Evolutionary conservation across 1,140 invertebrate genomes (phyloP).

Genomic region (Xylocopa sonorina): DNA sequence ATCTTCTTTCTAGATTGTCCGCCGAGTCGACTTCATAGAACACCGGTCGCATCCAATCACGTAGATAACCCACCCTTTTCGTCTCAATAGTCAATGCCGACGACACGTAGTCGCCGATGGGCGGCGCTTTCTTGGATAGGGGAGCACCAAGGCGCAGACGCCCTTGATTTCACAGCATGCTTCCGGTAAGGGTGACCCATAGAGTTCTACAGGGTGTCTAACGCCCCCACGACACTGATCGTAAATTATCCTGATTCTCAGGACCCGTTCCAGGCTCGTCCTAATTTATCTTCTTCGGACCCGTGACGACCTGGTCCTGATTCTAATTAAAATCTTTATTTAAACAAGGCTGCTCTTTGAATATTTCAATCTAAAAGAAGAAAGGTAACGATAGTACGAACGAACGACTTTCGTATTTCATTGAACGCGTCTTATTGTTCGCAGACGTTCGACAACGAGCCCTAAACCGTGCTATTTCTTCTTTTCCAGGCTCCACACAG

Average conservation of each 20-base stretch:
- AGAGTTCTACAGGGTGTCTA: conserved; percentile 13
- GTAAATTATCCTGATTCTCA: conserved; percentile 39
- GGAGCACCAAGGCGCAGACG: conserved; percentile 6
- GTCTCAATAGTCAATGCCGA: neutral
- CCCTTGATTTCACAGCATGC: conserved; percentile 41
- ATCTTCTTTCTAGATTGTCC: no score
- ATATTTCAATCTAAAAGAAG: no score
- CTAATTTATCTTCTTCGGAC: conserved; percentile 12
- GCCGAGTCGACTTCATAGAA: no score
- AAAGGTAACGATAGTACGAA: no score
- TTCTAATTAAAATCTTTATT: conserved; percentile 15
- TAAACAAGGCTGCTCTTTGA: no score
- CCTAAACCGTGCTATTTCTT: neutral
- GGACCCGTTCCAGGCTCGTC: conserved; percentile 4
- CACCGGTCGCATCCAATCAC: neutral
- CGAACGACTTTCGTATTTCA: no score
- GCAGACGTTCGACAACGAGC: no score
- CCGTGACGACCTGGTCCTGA: neutral
- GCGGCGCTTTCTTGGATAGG: conserved; percentile 23
- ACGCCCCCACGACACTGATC: conserved; percentile 29
- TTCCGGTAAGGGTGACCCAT: conserved; percentile 41
- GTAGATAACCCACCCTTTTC: neutral
- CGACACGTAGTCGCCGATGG: conserved; percentile 26
- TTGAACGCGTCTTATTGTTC: no score
- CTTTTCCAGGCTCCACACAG: neutral